A percentile compares a stretch with the other conserved stretches of the same genome.
phyloP scores from a whole-genome alignment of 2,888 invertebrate genomes.

The Tetragnatha montana region DNA sequence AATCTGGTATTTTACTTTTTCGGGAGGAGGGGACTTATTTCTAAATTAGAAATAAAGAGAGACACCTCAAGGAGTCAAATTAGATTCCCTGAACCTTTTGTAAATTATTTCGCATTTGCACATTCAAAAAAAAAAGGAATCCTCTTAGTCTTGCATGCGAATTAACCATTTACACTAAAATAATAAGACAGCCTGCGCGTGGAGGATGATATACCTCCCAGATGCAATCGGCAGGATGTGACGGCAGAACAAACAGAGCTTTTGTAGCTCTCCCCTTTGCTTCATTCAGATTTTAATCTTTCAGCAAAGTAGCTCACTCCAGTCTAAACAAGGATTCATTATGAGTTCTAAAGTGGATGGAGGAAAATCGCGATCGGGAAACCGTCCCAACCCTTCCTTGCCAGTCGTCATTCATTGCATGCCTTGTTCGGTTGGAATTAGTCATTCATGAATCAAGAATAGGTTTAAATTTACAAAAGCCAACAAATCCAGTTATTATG shows the following conservation, averaged over 20 bases:
- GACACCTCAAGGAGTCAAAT: no score
- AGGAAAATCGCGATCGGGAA: not conserved
- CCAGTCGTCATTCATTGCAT: not conserved
- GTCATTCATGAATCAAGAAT: not conserved
- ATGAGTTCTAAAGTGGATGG: conserved; percentile 5
- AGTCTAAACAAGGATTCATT: conserved; percentile 1
- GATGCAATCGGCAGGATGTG: not conserved
- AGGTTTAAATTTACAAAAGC: not conserved
- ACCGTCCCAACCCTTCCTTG: not conserved
- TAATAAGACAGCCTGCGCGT: no score
- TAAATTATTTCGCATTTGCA: no score
- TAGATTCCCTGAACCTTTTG: no score
- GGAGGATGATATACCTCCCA: not conserved
- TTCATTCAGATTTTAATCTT: conserved; percentile 1
- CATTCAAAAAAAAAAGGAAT: no score
- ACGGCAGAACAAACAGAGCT: not conserved
- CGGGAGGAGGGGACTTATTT: no score
- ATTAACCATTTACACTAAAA: no score
- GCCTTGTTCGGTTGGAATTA: no score
- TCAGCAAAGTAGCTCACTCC: not conserved
- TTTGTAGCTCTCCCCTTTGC: not conserved
- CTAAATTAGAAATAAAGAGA: no score
- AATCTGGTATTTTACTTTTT: no score
- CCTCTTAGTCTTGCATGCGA: no score
- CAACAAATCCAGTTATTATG: not conserved